These are phyloP conservation scores for Ceraclea dissimilis DNA, from an alignment of 2,888 invertebrate genomes.

Conservation along the genomic window DNA sequence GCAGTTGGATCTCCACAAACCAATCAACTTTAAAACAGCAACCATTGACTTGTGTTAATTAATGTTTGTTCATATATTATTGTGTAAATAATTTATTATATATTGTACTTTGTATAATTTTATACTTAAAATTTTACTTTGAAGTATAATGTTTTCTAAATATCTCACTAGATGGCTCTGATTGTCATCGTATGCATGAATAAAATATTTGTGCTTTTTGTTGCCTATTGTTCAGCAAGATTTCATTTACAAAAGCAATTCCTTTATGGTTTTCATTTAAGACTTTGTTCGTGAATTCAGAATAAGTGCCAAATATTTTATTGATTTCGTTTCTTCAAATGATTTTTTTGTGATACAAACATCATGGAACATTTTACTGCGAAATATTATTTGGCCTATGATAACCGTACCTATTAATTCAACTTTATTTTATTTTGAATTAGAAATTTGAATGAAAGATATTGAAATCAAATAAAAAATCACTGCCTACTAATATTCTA, in stretches of 20 bases:
- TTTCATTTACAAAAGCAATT: too few species aligned
- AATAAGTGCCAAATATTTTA: background rate
- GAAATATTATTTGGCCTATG: too few species aligned
- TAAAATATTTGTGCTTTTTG: too few species aligned
- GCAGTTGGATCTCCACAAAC: constrained; percentile 40
- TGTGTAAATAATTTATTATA: background rate
- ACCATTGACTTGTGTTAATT: constrained; percentile 18
- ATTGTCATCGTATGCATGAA: too few species aligned
- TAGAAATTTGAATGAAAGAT: too few species aligned
- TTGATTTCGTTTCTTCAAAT: background rate
- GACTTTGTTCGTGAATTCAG: background rate
- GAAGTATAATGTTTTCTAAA: background rate
- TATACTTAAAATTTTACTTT: background rate
- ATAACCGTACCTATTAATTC: too few species aligned
- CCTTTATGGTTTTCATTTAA: too few species aligned
- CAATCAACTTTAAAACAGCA: constrained; percentile 34
- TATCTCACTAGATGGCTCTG: background rate
- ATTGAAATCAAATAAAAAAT: too few species aligned
- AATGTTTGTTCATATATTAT: background rate
- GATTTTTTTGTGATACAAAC: background rate
- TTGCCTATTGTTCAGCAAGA: too few species aligned
- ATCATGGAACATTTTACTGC: too few species aligned
- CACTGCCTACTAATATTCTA: too few species aligned
- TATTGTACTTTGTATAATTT: background rate
- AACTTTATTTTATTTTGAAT: too few species aligned